Conservation (phyloP, 2,797 vertebrate species). For the Pristis pectinata region DNA sequence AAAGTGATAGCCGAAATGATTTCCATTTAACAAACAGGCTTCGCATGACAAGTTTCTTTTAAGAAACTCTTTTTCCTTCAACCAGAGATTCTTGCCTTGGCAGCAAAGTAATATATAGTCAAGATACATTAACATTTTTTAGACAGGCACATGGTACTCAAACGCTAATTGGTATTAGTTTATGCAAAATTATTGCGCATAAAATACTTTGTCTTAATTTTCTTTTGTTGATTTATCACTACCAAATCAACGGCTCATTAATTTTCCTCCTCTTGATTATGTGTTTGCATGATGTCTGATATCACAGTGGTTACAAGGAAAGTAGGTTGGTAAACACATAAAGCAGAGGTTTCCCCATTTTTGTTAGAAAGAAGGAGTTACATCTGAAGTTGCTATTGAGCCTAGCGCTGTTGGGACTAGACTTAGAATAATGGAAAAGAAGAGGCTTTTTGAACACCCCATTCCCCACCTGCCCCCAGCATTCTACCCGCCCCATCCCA, state of each 20-base stretch:
- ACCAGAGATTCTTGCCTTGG: conserved; percentile 56
- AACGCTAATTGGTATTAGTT: conserved; percentile 54
- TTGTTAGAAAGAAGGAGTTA: neutral
- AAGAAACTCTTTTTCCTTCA: conserved; percentile 55
- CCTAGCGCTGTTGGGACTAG: neutral
- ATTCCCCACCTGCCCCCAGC: neutral
- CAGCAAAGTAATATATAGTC: conserved; percentile 55
- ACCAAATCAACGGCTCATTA: neutral
- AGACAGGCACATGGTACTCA: conserved; percentile 57
- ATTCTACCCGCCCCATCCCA: too few species aligned
- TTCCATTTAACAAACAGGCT: conserved; percentile 27
- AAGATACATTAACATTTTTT: conserved; percentile 58
- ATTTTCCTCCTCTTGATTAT: conserved; percentile 17
- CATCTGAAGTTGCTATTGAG: neutral
- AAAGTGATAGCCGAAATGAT: conserved; percentile 16
- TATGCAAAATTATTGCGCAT: neutral
- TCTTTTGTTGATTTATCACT: neutral
- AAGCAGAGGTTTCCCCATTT: neutral
- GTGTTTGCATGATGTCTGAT: conserved; percentile 5
- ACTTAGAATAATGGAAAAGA: neutral
- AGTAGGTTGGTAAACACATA: conserved; percentile 6
- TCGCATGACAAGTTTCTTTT: conserved; percentile 13
- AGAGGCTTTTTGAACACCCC: neutral
- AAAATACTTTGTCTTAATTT: neutral
- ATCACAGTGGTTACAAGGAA: conserved; percentile 25